Evolutionary conservation across 2,888 invertebrate genomes (phyloP).

Genomic region (Nasonovia ribisnigri): DNA sequence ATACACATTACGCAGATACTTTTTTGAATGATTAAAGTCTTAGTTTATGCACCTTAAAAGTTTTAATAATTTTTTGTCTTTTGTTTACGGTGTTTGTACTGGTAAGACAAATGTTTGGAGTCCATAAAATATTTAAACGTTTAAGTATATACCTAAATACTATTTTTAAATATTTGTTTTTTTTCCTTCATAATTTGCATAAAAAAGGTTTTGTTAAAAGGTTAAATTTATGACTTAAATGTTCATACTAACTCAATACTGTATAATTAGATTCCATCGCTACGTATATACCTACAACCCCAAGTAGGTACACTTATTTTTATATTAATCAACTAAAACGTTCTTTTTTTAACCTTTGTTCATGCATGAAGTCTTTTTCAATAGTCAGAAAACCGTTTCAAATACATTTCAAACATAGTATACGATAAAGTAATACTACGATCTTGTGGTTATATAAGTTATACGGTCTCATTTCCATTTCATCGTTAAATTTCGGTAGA

Average conservation of each 20-base stretch:
- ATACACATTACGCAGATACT: background rate
- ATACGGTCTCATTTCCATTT: background rate
- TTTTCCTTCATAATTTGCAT: background rate
- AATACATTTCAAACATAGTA: background rate
- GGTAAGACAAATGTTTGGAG: background rate
- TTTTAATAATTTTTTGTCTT: slow-evolving; percentile 23
- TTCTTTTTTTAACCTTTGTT: background rate
- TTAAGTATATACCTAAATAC: background rate
- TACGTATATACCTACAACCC: background rate
- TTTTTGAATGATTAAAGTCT: background rate
- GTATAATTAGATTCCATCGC: background rate
- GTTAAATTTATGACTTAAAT: background rate
- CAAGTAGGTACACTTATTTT: background rate
- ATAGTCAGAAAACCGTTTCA: background rate
- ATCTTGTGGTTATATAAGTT: background rate
- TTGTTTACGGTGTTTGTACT: background rate
- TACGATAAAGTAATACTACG: background rate
- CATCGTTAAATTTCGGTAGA: background rate
- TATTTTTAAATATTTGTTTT: background rate
- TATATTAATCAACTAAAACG: background rate
- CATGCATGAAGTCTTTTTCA: background rate
- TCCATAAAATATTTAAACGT: background rate
- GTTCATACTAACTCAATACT: background rate
- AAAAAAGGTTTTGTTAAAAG: background rate
- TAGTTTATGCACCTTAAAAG: background rate